Evolutionary conservation across 2,797 vertebrate species (phyloP).

Genomic region (Sebastes minor): DNA sequence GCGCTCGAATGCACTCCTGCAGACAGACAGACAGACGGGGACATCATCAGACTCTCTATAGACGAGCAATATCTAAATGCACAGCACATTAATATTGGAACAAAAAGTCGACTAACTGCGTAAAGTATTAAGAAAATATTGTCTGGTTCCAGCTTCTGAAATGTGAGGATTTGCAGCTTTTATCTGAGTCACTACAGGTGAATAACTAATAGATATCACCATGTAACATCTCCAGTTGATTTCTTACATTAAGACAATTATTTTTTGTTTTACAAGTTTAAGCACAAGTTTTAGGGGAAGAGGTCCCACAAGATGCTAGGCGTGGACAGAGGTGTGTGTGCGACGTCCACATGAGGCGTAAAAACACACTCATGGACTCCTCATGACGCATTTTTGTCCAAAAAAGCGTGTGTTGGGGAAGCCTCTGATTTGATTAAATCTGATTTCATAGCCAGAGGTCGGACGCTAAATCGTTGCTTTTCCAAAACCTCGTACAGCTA

Average conservation of each 20-base stretch:
- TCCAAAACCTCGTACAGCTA: not conserved
- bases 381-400: no score
- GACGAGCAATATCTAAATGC: not conserved
- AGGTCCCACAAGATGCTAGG: no score
- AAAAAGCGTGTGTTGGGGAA: no score
- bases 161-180: not conserved
- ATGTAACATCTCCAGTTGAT: no score
- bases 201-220: no score
- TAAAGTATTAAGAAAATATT: not conserved
- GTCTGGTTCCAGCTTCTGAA: not conserved
- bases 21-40: not conserved
- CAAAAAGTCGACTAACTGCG: not conserved
- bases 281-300: no score
- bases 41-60: not conserved
- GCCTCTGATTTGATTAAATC: not conserved
- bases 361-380: no score
- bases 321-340: no score
- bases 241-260: no score
- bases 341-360: no score
- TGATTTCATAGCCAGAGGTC: not conserved
- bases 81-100: not conserved
- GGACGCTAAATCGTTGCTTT: not conserved
- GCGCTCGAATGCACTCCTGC: constrained; percentile 96
- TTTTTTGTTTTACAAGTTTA: no score
- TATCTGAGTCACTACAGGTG: not conserved